A percentile compares a stretch with the other conserved stretches of the same genome.
Evolutionary conservation across 2,888 invertebrate species (phyloP).

Genomic region (Eupeodes latifasciatus): DNA sequence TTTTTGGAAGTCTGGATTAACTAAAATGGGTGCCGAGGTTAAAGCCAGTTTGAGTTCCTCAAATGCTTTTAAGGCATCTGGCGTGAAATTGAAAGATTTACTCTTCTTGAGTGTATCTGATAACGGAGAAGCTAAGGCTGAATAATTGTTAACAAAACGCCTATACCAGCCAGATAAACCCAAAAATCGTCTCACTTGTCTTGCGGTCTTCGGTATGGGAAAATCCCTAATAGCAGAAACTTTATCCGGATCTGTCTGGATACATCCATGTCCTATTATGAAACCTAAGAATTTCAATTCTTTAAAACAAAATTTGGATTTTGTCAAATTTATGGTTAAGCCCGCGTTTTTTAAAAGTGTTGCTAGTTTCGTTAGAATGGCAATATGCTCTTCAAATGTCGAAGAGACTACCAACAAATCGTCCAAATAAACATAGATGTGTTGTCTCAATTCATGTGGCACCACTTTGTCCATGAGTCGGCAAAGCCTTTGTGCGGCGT

Average conservation of each 20-base stretch:
- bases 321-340: too few species aligned
- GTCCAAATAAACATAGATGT: too few species aligned
- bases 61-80: not conserved
- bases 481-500: too few species aligned
- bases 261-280: not conserved
- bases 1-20: too few species aligned
- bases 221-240: not conserved
- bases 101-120: slow-evolving; percentile 13
- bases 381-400: not conserved
- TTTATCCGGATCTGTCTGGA: too few species aligned
- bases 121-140: not conserved
- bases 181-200: slow-evolving; percentile 10
- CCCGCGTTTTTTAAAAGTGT: too few species aligned
- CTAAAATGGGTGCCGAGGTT: slow-evolving; percentile 43
- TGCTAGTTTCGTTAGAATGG: too few species aligned
- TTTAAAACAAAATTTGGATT: too few species aligned
- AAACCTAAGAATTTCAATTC: not conserved
- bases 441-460: too few species aligned
- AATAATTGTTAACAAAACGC: not conserved
- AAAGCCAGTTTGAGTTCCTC: not conserved
- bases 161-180: not conserved
- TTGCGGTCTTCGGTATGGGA: slow-evolving; percentile 1
- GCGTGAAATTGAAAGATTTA: not conserved
- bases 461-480: too few species aligned
- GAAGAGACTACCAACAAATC: not conserved